phyloP scores from a whole-genome alignment of 2,888 invertebrate species.

The Tetropium fuscum region DNA sequence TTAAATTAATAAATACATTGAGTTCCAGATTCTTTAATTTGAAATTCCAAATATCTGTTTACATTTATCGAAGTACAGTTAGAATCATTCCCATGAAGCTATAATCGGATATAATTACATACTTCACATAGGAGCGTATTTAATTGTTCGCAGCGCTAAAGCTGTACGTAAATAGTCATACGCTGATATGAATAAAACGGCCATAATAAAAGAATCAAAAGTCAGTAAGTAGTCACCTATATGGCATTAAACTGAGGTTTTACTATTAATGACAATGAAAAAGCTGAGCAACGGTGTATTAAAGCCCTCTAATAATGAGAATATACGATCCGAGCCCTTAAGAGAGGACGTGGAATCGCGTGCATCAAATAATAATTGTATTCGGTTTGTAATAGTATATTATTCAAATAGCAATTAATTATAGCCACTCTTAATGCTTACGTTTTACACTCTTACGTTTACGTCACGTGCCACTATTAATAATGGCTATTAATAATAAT shows the following conservation, averaged over 20 bases:
- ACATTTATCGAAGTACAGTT: not conserved
- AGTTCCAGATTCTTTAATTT: not conserved
- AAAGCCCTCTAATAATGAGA: slow-evolving; percentile 17
- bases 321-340: not conserved
- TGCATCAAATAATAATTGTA: no score
- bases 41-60: not conserved
- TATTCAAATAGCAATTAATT: no score
- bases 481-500: no score
- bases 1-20: not conserved
- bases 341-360: slow-evolving; percentile 15
- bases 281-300: slow-evolving; percentile 37
- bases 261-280: slow-evolving; percentile 40
- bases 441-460: no score
- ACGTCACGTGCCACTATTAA: no score
- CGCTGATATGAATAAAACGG: slow-evolving; percentile 13
- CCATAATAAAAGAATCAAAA: slow-evolving; percentile 19
- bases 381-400: no score
- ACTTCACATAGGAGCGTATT: slow-evolving; percentile 6
- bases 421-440: no score
- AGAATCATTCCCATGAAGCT: no score
- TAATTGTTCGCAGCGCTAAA: not conserved
- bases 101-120: not conserved
- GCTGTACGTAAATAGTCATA: slow-evolving; percentile 13
- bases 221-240: slow-evolving; percentile 23
- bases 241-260: slow-evolving; percentile 23